Percentiles rank a stretch among this genome's conserved stretches.
These are phyloP conservation scores for Ellobius talpinus DNA, from an alignment of 2,113 vertebrate species.

Conservation along the genomic window DNA sequence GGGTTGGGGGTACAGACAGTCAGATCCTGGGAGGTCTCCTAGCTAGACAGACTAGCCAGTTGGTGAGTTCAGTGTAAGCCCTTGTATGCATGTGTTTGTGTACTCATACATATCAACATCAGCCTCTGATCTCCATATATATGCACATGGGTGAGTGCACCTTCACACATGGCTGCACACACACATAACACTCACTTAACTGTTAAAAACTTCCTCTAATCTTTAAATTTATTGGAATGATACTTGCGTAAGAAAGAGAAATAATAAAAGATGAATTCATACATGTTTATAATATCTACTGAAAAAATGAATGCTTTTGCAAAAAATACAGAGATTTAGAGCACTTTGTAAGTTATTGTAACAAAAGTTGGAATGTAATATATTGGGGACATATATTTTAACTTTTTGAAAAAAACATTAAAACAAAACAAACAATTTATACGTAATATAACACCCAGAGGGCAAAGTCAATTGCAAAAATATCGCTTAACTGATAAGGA, in stretches of 20 bases:
- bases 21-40: neutral
- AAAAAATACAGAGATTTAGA: neutral
- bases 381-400: neutral
- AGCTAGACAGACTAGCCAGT: neutral
- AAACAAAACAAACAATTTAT: neutral
- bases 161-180: neutral
- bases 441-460: neutral
- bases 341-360: neutral
- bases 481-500: neutral
- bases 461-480: neutral
- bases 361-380: neutral
- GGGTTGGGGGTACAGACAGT: neutral
- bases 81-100: neutral
- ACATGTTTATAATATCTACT: neutral
- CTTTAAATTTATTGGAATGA: neutral
- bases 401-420: neutral
- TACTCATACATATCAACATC: neutral
- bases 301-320: neutral
- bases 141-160: neutral
- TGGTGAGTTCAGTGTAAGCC: neutral
- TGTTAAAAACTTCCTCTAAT: neutral
- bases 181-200: neutral
- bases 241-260: constrained; percentile 10
- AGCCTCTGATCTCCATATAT: neutral
- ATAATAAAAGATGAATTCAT: neutral